Conservation (phyloP, 2,113 vertebrate species). For the Podocnemis expansa region DNA sequence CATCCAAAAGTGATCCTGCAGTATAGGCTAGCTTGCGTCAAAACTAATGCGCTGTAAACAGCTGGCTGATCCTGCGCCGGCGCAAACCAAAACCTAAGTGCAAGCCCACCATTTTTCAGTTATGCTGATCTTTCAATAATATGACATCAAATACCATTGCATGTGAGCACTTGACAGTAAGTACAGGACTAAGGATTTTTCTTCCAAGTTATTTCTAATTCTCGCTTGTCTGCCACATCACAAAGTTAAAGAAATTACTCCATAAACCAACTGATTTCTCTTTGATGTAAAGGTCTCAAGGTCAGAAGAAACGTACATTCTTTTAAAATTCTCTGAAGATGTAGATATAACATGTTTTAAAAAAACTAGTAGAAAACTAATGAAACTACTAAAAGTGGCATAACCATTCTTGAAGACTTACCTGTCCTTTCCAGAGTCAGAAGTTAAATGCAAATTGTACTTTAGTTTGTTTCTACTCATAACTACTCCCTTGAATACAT, state of each 20-base stretch:
- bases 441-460: accelerated
- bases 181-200: background rate
- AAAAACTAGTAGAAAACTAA: background rate
- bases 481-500: accelerated
- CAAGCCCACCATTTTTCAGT: conserved; percentile 92
- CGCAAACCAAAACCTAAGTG: conserved; percentile 95
- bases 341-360: accelerated
- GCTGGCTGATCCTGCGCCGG: conserved; percentile 95
- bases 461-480: background rate
- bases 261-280: accelerated
- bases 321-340: background rate
- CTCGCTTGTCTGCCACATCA: background rate
- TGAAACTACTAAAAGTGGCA: background rate
- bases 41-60: conserved; percentile 95
- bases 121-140: conserved; percentile 65
- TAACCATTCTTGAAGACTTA: background rate
- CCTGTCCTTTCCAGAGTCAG: accelerated
- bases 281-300: background rate
- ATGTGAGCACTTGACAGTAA: background rate
- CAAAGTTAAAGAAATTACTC: accelerated
- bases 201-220: background rate
- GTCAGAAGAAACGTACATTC: background rate
- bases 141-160: background rate
- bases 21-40: conserved; percentile 95
- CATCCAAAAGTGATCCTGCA: conserved; percentile 99